Percentiles rank a stretch among this genome's conserved stretches.
These are phyloP conservation scores for Pleuronectes platessa DNA, from an alignment of 2,113 vertebrate genomes.

Conservation along the genomic window DNA sequence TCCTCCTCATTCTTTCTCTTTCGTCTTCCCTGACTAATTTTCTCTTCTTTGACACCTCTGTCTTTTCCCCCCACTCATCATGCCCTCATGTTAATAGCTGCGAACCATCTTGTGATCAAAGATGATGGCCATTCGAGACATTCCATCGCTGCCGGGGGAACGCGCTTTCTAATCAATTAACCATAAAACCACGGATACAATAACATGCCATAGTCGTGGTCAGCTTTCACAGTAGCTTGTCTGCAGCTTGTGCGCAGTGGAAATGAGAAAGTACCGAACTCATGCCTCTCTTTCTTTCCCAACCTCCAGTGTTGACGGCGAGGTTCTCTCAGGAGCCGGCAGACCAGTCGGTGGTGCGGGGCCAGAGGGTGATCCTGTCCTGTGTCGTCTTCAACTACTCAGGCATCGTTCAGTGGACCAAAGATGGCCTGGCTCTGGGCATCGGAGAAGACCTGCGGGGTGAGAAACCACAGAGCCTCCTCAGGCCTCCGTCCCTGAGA, in stretches of 20 bases:
- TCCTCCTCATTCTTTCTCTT: slow-evolving; percentile 16
- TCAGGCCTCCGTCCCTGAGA: slow-evolving; percentile 24
- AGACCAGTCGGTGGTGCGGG: slow-evolving; percentile 94
- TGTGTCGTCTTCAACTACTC: slow-evolving; percentile 96
- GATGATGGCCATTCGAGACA: slow-evolving; percentile 31
- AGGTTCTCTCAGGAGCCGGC: slow-evolving; percentile 95
- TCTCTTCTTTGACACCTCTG: slow-evolving; percentile 15
- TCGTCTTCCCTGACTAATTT: neutral
- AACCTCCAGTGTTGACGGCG: slow-evolving; percentile 80
- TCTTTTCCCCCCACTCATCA: slow-evolving; percentile 13
- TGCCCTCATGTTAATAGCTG: slow-evolving; percentile 19
- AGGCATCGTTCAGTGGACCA: slow-evolving; percentile 97
- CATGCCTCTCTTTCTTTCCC: slow-evolving; percentile 11
- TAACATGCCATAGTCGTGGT: slow-evolving; percentile 2
- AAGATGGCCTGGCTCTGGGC: slow-evolving; percentile 94
- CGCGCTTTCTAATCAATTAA: slow-evolving; percentile 53
- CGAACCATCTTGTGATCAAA: slow-evolving; percentile 54
- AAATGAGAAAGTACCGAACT: slow-evolving; percentile 40
- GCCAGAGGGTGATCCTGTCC: slow-evolving; percentile 89
- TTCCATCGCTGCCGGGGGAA: slow-evolving; percentile 28
- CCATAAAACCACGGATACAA: slow-evolving; percentile 34
- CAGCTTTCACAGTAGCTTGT: slow-evolving; percentile 2
- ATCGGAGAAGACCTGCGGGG: slow-evolving; percentile 93
- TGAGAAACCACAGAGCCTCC: slow-evolving; percentile 72
- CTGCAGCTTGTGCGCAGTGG: neutral